These are phyloP conservation scores for Eleutherodactylus coqui DNA, from an alignment of 2,797 vertebrate species.

Conservation along the genomic window DNA sequence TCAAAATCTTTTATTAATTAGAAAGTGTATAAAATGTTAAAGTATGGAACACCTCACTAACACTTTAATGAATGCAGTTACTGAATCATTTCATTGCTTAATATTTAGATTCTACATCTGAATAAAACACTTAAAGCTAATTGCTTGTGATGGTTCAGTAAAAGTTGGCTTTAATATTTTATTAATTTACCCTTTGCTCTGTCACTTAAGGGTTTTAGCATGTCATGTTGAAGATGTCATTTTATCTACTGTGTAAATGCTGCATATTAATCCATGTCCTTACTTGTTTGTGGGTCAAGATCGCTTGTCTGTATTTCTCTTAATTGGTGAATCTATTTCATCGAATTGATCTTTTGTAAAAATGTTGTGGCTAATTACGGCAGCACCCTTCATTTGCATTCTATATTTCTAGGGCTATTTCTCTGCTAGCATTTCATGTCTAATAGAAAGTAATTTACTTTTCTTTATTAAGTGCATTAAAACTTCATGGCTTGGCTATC, in stretches of 20 bases:
- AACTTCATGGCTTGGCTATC: slow-evolving; percentile 77
- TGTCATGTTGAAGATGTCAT: slow-evolving; percentile 57
- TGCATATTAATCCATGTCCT: slow-evolving; percentile 69
- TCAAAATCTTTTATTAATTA: slow-evolving; percentile 33
- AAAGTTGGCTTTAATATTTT: slow-evolving; percentile 62
- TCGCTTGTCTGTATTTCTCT: slow-evolving; percentile 68
- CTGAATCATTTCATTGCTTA: slow-evolving; percentile 38
- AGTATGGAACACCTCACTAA: slow-evolving; percentile 22
- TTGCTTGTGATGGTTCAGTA: slow-evolving; percentile 49
- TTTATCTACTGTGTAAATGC: slow-evolving; percentile 49
- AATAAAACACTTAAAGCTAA: slow-evolving; percentile 38
- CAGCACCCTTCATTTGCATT: slow-evolving; percentile 73
- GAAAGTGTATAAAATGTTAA: slow-evolving; percentile 1
- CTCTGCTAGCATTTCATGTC: slow-evolving; percentile 74
- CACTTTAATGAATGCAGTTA: slow-evolving; percentile 25
- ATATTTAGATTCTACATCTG: slow-evolving; percentile 36
- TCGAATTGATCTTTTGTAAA: slow-evolving; percentile 70
- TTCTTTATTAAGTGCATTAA: slow-evolving; percentile 80
- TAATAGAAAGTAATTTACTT: slow-evolving; percentile 80
- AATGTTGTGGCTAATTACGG: slow-evolving; percentile 73
- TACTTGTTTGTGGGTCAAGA: slow-evolving; percentile 67
- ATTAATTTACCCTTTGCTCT: slow-evolving; percentile 66
- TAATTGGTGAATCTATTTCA: slow-evolving; percentile 73
- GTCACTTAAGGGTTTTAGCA: slow-evolving; percentile 57
- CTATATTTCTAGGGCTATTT: slow-evolving; percentile 74